These are phyloP conservation scores for Brachyalestes nurse DNA, from an alignment of 2,797 vertebrate genomes.

Conservation along the genomic window DNA sequence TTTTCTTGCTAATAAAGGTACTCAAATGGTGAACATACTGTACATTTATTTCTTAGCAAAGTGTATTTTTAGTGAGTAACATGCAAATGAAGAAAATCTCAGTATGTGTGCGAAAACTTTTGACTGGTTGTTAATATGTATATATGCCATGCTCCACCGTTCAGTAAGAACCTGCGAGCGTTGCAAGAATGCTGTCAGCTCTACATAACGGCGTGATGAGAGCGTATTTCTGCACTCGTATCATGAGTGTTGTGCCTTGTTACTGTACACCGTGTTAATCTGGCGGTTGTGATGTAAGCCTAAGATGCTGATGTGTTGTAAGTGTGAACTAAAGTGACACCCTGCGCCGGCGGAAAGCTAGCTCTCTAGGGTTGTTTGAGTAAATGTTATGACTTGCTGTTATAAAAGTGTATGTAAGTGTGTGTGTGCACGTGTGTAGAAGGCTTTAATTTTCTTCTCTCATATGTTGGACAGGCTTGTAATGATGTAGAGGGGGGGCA, in stretches of 20 bases:
- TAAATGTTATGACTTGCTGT: slow-evolving; percentile 56
- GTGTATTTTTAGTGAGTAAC: too few relatives aligned
- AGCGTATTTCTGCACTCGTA: slow-evolving; percentile 24
- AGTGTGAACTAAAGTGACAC: slow-evolving; percentile 54
- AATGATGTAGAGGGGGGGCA: slow-evolving; percentile 44
- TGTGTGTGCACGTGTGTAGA: slow-evolving; percentile 42
- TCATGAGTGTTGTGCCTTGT: slow-evolving; percentile 35
- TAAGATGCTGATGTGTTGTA: slow-evolving; percentile 51
- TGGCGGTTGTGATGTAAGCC: slow-evolving; percentile 26
- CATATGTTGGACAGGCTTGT: slow-evolving; percentile 59
- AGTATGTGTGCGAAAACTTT: too few relatives aligned
- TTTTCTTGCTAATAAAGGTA: too few relatives aligned
- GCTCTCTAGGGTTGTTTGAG: slow-evolving; percentile 44
- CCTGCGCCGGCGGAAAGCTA: slow-evolving; percentile 27
- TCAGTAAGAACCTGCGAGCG: slow-evolving; percentile 22
- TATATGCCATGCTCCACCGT: background rate
- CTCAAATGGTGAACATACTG: too few relatives aligned
- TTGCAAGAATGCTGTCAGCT: slow-evolving; percentile 32
- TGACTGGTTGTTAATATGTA: too few relatives aligned
- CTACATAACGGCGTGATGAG: slow-evolving; percentile 11
- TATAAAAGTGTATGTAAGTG: slow-evolving; percentile 44
- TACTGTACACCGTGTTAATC: slow-evolving; percentile 48
- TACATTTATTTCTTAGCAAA: too few relatives aligned
- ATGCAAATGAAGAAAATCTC: too few relatives aligned
- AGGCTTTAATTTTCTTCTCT: slow-evolving; percentile 63